Evolutionary conservation across 2,888 invertebrate species (phyloP).

Genomic region (Drosophila neotestacea): DNA sequence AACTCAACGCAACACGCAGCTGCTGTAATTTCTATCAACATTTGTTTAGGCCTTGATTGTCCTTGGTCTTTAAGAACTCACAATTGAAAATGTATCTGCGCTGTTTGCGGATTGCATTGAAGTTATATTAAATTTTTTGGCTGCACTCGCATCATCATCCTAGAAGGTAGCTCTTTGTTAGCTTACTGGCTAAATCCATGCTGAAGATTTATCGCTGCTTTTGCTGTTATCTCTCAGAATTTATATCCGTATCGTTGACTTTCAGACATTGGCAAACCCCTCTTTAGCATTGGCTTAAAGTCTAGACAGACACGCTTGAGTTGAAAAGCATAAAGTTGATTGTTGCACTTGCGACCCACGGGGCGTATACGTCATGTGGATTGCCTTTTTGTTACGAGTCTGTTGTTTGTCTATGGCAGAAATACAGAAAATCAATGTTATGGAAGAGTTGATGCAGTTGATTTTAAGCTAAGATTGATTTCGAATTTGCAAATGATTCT

Average conservation of each 20-base stretch:
- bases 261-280: conserved; percentile 65
- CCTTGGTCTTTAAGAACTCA: conserved; percentile 29
- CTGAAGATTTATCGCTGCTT: conserved; percentile 72
- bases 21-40: conserved; percentile 25
- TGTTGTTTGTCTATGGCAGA: conserved; percentile 7
- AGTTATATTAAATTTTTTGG: conserved; percentile 47
- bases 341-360: conserved; percentile 57
- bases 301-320: conserved; percentile 54
- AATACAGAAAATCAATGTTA: conserved; percentile 10
- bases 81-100: conserved; percentile 5
- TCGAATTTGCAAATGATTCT: neutral
- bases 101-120: conserved; percentile 31
- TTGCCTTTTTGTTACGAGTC: conserved; percentile 45
- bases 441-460: conserved; percentile 16
- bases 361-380: conserved; percentile 64
- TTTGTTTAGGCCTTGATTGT: conserved; percentile 12
- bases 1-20: conserved; percentile 17
- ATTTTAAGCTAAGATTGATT: neutral
- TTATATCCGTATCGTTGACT: conserved; percentile 64
- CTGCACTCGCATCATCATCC: conserved; percentile 47
- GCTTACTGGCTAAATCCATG: conserved; percentile 73
- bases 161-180: conserved; percentile 54
- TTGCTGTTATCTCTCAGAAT: conserved; percentile 57
- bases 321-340: conserved; percentile 40
- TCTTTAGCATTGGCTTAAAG: conserved; percentile 71